phyloP scores from a whole-genome alignment of 2,888 invertebrate genomes.

The Zele albiditarsus region DNA sequence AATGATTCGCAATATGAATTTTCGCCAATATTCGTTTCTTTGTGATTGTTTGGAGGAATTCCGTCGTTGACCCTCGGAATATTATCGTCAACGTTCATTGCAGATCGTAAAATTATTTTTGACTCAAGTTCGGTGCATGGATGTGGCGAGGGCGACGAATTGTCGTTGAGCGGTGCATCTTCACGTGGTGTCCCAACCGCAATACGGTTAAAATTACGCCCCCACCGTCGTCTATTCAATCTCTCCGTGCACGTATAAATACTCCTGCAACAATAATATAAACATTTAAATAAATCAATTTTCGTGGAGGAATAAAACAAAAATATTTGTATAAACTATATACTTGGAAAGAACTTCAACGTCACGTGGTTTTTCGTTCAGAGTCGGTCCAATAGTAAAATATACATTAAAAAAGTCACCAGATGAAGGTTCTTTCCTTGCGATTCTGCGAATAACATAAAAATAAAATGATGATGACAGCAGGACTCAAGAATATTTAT shows the following conservation, averaged over 20 bases:
- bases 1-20: not conserved
- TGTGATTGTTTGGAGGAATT: not conserved
- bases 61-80: slow-evolving; percentile 3
- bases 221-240: slow-evolving; percentile 7
- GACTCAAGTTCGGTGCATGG: slow-evolving; percentile 18
- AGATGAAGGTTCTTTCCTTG: not conserved
- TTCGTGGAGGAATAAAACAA: not conserved
- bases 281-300: not conserved
- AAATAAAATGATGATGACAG: not conserved
- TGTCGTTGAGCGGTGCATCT: slow-evolving; percentile 18
- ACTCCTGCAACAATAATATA: slow-evolving; percentile 41
- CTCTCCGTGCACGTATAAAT: slow-evolving; percentile 43
- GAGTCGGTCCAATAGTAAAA: slow-evolving; percentile 1
- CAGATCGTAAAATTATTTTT: slow-evolving; percentile 26
- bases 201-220: not conserved
- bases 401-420: slow-evolving; percentile 7
- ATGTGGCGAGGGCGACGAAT: slow-evolving; percentile 24
- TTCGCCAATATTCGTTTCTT: not conserved
- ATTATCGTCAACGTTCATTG: slow-evolving; percentile 8
- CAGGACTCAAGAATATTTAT: not conserved
- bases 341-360: not conserved
- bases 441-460: slow-evolving; percentile 9
- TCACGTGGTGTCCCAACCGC: not conserved
- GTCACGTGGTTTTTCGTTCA: not conserved
- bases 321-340: not conserved